A percentile compares a stretch with the other conserved stretches of the same genome.
Evolutionary conservation across 2,113 vertebrate species (phyloP).

Genomic region (Gallinago media): DNA sequence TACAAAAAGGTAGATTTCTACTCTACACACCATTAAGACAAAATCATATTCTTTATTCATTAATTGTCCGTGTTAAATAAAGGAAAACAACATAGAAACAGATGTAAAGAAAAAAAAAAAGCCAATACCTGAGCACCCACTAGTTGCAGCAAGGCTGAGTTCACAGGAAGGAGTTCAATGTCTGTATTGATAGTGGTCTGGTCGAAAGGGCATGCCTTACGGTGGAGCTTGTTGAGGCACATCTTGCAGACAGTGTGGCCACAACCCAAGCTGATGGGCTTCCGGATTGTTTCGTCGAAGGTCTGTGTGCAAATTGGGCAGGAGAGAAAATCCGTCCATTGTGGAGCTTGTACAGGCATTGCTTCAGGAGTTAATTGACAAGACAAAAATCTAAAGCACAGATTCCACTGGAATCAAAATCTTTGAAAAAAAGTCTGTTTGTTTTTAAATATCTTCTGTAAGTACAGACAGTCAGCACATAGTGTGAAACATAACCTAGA

Average conservation of each 20-base stretch:
- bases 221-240: conserved; percentile 99
- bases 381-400: conserved; percentile 86
- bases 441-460: conserved; percentile 93
- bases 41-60: neutral
- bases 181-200: conserved; percentile 98
- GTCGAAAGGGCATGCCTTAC: conserved; percentile 98
- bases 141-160: conserved; percentile 93
- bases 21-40: neutral
- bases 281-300: conserved; percentile 95
- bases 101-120: neutral
- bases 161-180: conserved; percentile 97
- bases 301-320: conserved; percentile 99
- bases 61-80: neutral
- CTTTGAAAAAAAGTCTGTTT: conserved; percentile 78
- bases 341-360: conserved; percentile 99
- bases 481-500: conserved; percentile 93
- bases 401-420: conserved; percentile 99
- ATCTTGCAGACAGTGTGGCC: conserved; percentile 99
- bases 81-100: neutral
- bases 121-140: conserved; percentile 92
- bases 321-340: conserved; percentile 99
- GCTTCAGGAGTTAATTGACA: conserved; percentile 85
- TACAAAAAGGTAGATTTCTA: neutral
- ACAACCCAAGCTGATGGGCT: conserved; percentile 97
- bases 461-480: conserved; percentile 95